Evolutionary conservation across 2,113 vertebrate genomes (phyloP).

Genomic region (Muntiacus muntjak): DNA sequence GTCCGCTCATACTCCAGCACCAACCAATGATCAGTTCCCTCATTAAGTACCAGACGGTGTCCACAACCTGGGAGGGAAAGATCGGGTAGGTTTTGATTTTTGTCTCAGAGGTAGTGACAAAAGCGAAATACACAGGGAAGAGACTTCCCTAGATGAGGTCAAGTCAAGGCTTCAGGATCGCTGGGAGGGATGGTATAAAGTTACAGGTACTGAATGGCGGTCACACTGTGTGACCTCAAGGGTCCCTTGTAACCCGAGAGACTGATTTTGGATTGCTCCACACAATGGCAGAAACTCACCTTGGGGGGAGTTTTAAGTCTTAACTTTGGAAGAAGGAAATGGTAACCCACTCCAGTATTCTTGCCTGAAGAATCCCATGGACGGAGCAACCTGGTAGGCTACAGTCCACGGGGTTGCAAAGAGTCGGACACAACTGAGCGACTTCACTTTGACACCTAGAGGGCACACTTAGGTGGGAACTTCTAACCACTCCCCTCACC

Average conservation of each 20-base stretch:
- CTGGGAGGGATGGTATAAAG: background rate
- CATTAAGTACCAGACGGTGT: background rate
- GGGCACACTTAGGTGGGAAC: background rate
- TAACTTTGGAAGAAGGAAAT: background rate
- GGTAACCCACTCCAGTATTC: too few relatives aligned
- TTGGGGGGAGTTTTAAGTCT: background rate
- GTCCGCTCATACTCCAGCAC: background rate
- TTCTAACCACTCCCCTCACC: background rate
- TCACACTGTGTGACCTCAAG: background rate
- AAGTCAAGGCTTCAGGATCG: background rate
- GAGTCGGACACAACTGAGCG: too few relatives aligned
- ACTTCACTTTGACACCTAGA: background rate
- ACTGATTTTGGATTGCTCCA: background rate
- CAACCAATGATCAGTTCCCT: background rate
- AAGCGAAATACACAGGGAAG: background rate
- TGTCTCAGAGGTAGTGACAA: background rate
- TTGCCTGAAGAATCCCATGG: too few relatives aligned
- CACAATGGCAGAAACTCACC: background rate
- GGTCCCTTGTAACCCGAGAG: background rate
- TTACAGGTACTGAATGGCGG: background rate
- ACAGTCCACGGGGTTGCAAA: too few relatives aligned
- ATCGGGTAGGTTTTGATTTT: background rate
- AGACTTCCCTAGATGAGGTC: background rate
- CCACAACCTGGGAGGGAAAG: background rate
- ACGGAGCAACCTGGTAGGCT: too few relatives aligned